phyloP scores from a whole-genome alignment of 2,797 vertebrate genomes.

The Enteromius thamalakanensis region DNA sequence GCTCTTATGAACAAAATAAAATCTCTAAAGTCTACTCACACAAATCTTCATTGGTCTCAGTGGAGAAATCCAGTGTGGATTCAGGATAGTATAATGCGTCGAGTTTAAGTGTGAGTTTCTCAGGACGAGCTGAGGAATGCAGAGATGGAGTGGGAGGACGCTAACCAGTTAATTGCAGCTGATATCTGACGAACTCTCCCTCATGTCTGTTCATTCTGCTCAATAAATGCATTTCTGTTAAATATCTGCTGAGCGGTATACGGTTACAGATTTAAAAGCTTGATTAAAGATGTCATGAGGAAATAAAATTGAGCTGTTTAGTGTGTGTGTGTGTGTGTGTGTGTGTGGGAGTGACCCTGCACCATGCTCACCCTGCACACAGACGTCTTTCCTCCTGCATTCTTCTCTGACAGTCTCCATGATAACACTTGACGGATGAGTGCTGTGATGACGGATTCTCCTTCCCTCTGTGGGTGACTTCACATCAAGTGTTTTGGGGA shows the following conservation, averaged over 20 bases:
- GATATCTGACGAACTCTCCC: not conserved
- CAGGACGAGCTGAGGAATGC: not conserved
- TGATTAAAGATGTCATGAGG: not conserved
- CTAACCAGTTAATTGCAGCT: not conserved
- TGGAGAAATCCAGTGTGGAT: not conserved
- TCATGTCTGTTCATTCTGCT: not conserved
- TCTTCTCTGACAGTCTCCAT: slow-evolving; percentile 34
- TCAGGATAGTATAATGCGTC: not conserved
- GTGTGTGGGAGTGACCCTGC: slow-evolving; percentile 33
- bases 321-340: not conserved
- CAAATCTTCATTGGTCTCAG: not conserved
- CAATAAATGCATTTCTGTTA: not conserved
- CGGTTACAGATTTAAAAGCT: not conserved
- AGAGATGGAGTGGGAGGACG: not conserved
- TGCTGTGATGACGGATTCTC: no score
- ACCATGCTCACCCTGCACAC: slow-evolving; percentile 22
- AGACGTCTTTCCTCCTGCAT: slow-evolving; percentile 21
- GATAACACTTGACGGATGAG: slow-evolving; percentile 21
- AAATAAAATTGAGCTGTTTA: not conserved
- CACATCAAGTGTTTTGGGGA: not conserved
- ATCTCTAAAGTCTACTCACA: not conserved
- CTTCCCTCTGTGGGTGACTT: not conserved
- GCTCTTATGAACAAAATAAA: not conserved
- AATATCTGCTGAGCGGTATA: not conserved
- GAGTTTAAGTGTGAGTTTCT: not conserved